phyloP scores from a whole-genome alignment of 2,113 vertebrate species.

The Serilophus lunatus region DNA sequence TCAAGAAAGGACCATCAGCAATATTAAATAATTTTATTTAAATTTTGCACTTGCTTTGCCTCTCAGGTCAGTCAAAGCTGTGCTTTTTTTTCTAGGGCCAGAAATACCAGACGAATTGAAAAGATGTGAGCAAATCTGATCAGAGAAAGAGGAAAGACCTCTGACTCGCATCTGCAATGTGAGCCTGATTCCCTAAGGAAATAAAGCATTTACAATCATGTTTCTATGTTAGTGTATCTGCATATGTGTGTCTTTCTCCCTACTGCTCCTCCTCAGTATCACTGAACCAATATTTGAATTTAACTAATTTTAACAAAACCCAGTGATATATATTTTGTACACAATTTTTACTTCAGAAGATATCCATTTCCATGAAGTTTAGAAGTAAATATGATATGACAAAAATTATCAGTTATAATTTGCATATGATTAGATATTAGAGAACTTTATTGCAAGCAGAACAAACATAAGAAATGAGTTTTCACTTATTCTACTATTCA shows the following conservation, averaged over 20 bases:
- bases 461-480: neutral
- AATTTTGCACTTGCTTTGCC: neutral
- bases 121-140: neutral
- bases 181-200: neutral
- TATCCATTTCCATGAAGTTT: neutral
- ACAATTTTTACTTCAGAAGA: neutral
- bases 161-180: neutral
- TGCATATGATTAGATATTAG: neutral
- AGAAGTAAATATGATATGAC: neutral
- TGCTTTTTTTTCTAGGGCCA: neutral
- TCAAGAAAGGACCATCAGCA: neutral
- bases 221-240: neutral
- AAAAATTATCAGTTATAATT: neutral
- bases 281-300: neutral
- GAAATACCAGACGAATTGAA: neutral
- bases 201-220: neutral
- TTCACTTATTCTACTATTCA: neutral
- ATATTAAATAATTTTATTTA: neutral
- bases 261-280: neutral
- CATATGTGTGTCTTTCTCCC: neutral
- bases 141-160: neutral
- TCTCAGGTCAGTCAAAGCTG: neutral
- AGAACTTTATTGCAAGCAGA: neutral
- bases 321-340: neutral
- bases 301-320: neutral